Conservation (phyloP, 1,140 invertebrate genomes). For the Drosophila pruinosa region DNA sequence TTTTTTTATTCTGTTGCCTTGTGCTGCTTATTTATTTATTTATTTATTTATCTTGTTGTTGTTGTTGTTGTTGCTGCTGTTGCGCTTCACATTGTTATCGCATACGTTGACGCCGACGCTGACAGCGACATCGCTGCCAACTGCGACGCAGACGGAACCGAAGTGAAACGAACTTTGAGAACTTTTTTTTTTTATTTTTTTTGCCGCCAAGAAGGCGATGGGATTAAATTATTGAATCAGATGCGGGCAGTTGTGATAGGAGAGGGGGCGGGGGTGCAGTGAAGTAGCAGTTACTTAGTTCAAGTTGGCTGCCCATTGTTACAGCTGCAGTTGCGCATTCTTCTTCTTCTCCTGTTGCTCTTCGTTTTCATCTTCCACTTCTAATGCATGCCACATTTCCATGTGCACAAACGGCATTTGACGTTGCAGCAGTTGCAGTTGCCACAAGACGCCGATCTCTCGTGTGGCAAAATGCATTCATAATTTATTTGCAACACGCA, state of each 20-base stretch:
- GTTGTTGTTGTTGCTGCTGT: neutral
- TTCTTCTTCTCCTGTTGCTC: slow-evolving; percentile 12
- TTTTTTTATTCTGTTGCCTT: neutral
- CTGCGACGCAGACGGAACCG: slow-evolving; percentile 30
- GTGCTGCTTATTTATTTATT: slow-evolving; percentile 14
- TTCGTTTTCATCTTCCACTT: slow-evolving; percentile 9
- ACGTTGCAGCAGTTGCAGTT: slow-evolving; percentile 26
- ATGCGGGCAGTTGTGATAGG: slow-evolving; percentile 29
- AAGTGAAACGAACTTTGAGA: slow-evolving; percentile 66
- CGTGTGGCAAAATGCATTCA: slow-evolving; percentile 41
- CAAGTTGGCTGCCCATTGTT: slow-evolving; percentile 66
- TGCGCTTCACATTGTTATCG: slow-evolving; percentile 58
- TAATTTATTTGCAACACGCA: slow-evolving; percentile 49
- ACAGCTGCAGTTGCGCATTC: slow-evolving; percentile 5
- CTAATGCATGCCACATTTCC: slow-evolving; percentile 56
- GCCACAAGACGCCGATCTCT: slow-evolving; percentile 14
- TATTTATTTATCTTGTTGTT: slow-evolving; percentile 41
- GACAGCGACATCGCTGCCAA: neutral
- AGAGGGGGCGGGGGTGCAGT: neutral
- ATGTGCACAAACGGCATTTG: slow-evolving; percentile 51
- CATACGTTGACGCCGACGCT: slow-evolving; percentile 19
- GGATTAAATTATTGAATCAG: slow-evolving; percentile 47
- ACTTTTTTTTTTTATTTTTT: slow-evolving; percentile 19
- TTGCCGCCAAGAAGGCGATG: slow-evolving; percentile 4
- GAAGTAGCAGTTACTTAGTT: slow-evolving; percentile 51